Evolutionary conservation across 2,797 vertebrate genomes (phyloP), one percentile per base, ranked within the genome.

Genomic region (Enteromius thamalakanensis): DNA sequence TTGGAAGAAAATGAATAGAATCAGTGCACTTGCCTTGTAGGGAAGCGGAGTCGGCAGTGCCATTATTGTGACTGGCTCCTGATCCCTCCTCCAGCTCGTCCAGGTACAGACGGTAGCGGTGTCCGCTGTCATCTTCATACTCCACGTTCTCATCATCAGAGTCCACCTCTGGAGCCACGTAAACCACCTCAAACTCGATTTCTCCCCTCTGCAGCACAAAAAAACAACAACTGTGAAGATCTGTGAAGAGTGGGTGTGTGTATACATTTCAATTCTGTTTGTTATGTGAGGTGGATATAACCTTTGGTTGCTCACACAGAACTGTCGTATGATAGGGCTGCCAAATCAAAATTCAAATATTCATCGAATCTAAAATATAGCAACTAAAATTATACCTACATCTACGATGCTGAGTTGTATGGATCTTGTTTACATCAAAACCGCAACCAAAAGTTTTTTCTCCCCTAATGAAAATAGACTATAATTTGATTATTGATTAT

Each of bases 121-220:
- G 98, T n/a, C 98, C 98, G 3, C 94, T 97, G 89, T 99, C 98
- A 1, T 99, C 98, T 89, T 99, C 98, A 34, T 99, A 99, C 90
- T 99, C 98, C 68, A 98, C 98, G 0, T 99, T 99, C 92, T 99
- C 98, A 60, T 99, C 98, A 82, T 99, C 98, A 0, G 97, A 99
- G 93, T 99, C 98, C 76, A 99, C 97, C 89, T 99, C 98, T 0
- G 98, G 98, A 85, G 98, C 98, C 93, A 99, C 98, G 0, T 99
- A 99, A 72, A 99, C 98, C 74, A 99, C 97, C 93, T 99, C 98
- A 75, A 99, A 99, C 90, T 99, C 98, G 0, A 99, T 99, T 90
- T 98, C 97, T 0, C 98, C 98, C 88, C 96, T 94, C 98, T 99
- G 92, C 8, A 75, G 17, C 62, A 60, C n/a, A 40, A 65, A 45